These are phyloP conservation scores for Saccostrea echinata DNA, from an alignment of 1,140 invertebrate species.

Conservation along the genomic window DNA sequence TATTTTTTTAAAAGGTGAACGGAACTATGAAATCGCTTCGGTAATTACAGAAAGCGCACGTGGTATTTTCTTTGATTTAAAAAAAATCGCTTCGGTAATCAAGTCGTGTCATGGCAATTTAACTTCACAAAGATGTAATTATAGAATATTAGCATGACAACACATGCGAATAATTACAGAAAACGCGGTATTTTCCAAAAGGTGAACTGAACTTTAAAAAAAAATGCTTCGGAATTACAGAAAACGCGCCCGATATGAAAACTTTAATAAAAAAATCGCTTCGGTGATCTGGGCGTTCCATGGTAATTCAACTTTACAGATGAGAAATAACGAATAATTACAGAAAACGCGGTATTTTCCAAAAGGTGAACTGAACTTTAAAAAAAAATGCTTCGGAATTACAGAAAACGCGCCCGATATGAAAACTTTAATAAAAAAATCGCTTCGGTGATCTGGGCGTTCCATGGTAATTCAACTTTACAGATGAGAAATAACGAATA, in stretches of 20 bases:
- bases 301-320: too few species aligned
- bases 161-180: neutral
- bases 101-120: slow-evolving; percentile 36
- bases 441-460: slow-evolving; percentile 14
- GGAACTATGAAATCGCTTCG: slow-evolving; percentile 18
- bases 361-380: slow-evolving; percentile 26
- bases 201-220: too few species aligned
- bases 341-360: neutral
- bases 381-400: slow-evolving; percentile 13
- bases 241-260: too few species aligned
- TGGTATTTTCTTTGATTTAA: slow-evolving; percentile 32
- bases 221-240: too few species aligned
- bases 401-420: slow-evolving; percentile 18
- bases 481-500: slow-evolving; percentile 12
- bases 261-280: neutral
- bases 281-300: slow-evolving; percentile 1
- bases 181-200: too few species aligned
- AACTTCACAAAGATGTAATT: slow-evolving; percentile 29
- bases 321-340: too few species aligned
- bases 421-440: neutral
- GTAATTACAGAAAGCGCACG: slow-evolving; percentile 39
- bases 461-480: neutral
- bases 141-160: slow-evolving; percentile 12
- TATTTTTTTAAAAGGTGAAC: neutral
- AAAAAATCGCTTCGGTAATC: slow-evolving; percentile 36